These are phyloP conservation scores for Channa maculata DNA, from an alignment of 2,113 vertebrate species.

Conservation along the genomic window DNA sequence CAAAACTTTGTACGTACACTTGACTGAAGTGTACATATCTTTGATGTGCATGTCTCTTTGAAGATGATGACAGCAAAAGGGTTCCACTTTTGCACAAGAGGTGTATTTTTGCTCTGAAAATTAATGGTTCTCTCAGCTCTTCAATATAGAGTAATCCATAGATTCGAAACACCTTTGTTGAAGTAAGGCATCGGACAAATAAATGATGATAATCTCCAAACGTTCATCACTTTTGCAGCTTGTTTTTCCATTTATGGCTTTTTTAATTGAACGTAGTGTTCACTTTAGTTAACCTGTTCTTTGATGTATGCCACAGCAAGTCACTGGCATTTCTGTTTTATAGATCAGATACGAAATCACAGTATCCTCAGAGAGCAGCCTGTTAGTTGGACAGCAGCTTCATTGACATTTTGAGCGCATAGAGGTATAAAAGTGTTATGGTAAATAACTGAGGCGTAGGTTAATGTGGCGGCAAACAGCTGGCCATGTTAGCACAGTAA, in stretches of 20 bases:
- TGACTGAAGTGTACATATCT: neutral
- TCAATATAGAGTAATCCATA: no score
- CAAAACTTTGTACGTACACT: neutral
- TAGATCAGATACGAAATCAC: conserved; percentile 38
- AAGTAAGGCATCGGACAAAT: neutral
- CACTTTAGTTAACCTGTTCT: neutral
- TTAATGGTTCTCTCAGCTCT: no score
- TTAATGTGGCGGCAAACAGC: conserved; percentile 25
- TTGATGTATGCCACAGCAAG: conserved; percentile 2
- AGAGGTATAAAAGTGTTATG: conserved; percentile 30
- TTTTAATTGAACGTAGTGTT: neutral
- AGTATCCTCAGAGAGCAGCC: conserved; percentile 18
- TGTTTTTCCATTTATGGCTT: neutral
- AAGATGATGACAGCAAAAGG: neutral
- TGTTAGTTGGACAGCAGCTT: conserved; percentile 16
- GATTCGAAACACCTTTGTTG: no score
- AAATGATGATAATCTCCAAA: neutral
- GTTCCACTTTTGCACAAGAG: neutral
- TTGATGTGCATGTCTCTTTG: conserved; percentile 23
- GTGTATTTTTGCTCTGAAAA: neutral
- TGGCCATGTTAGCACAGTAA: neutral
- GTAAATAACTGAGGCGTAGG: conserved; percentile 19
- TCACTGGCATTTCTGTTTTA: conserved; percentile 47
- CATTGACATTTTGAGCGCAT: conserved; percentile 55
- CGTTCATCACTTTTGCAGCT: neutral